Evolutionary conservation across 1,140 invertebrate genomes (phyloP).

Genomic region (Drosophila subpulchrella): DNA sequence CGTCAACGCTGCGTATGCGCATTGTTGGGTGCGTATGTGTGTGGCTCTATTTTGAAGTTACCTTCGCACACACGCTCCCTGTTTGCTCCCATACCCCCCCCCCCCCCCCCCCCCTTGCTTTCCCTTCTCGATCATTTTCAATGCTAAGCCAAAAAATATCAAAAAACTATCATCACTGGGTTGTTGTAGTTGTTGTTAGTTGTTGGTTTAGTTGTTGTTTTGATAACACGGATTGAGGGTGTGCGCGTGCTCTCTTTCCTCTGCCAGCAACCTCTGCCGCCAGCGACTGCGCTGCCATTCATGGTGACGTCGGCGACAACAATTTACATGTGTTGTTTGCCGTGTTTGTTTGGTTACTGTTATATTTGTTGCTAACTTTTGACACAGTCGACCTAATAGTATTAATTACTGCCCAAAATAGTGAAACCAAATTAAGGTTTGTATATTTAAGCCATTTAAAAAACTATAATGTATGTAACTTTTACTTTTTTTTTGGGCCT

Average conservation of each 20-base stretch:
- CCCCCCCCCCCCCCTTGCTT: no score
- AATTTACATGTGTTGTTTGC: conserved; percentile 64
- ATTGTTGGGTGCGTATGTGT: conserved; percentile 24
- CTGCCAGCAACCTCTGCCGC: not conserved
- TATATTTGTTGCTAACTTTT: conserved; percentile 28
- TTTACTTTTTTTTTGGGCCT: no score
- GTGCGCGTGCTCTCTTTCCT: conserved; percentile 44
- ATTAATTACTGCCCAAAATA: not conserved
- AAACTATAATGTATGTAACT: no score
- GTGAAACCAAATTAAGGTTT: not conserved
- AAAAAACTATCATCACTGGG: conserved; percentile 50
- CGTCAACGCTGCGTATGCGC: conserved; percentile 54
- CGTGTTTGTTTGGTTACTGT: conserved; percentile 60
- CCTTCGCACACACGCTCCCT: conserved; percentile 29
- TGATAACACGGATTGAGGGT: conserved; percentile 41
- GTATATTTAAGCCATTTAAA: no score
- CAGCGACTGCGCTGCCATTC: not conserved
- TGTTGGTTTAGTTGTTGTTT: conserved; percentile 40
- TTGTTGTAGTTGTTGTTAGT: conserved; percentile 24
- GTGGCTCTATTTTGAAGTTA: conserved; percentile 21
- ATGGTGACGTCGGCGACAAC: conserved; percentile 34
- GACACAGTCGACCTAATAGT: conserved; percentile 26
- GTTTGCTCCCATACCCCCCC: conserved; percentile 2
- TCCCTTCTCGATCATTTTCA: conserved; percentile 44
- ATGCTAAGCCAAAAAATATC: conserved; percentile 43